Evolutionary conservation across 1,140 invertebrate species (phyloP), one percentile per base, ranked within the genome.

Genomic region (Aphaenogaster ashmeadi): DNA sequence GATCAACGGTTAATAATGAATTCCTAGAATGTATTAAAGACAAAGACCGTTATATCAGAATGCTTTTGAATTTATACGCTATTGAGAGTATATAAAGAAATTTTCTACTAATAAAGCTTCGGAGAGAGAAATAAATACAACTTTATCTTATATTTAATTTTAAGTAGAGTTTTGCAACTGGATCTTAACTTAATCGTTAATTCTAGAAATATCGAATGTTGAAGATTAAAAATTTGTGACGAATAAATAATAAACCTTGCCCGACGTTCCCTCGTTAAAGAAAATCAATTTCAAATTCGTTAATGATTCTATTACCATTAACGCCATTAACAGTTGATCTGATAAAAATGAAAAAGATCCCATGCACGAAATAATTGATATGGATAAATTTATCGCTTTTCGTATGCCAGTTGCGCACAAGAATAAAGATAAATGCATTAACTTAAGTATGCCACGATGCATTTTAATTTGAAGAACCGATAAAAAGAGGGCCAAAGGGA

Each of bases 361-460:
- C 52, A 41, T 54, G 38, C 69, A 33, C 9, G 54, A 21, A 60
- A 58, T 83, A 74, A 83, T 72, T 60, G 13, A 0, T 47, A 75
- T 36, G 36, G 80, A 83, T 74, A 75, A 84, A 75, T 75, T 75
- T 74, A 84, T 74, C 44, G 27, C 54, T 27, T 67, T 50, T 60
- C 4, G 11, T 50, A 62, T 8, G 67, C 9, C 44, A 47, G n/a
- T 38, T 47, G 27, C 80, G 72, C 41, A 44, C 27, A 58, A 47
- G 41, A 41, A 75, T 60, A 58, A 33, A 33, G 44, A 62, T 60
- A 84, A 84, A 84, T 58, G 69, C 80, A 84, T 84, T 75, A 74
- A 84, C 44, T 74, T 84, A 84, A 84, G 27, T 84, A 84, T 44
- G 56, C 69, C 18, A 60, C 41, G 18, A 83, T 74, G 67, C 74